Base-by-base conservation (phyloP, 2,797 vertebrate species). In the Microctenopoma stevenorrisi region DNA sequence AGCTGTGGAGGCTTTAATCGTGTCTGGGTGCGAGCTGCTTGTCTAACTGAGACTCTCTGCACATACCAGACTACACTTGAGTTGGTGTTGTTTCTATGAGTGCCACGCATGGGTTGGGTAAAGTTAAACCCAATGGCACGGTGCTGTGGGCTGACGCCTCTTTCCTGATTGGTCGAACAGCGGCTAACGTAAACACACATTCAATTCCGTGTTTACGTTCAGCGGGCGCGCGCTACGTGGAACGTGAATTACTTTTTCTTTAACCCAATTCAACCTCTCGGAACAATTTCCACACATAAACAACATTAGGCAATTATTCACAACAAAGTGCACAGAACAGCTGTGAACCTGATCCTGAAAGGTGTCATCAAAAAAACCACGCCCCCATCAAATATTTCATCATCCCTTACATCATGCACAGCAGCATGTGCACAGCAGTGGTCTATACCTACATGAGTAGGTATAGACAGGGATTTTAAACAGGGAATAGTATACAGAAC, bases 81-180 rank as follows among this genome's bases (percentile, higher is more conserved):
- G 6, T 30, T 81, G 77, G 81, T 89, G 69, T 72, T 81, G 85
- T 89, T 87, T 89, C 90, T 88, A 85, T 18, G 22, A 22, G 22
- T 5, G 25, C 15, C 12, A 15, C 8, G 26, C 2, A 35, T 57
- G n/a, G 0, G 60, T 7, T 14, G 43, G 13, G 38, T 25, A 85
- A 91, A 93, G 90, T 90, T 92, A 74, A 18, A 79, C 3, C 93
- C 93, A 94, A 94, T 94, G 52, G 68, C 51, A 70, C n/a, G 0
- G 28, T 4, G 38, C 13, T 4, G 1, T 67, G 16, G 15, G 1
- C 43, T 18, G 61, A 91, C 91, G 85, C 93, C 94, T 91, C 66
- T 90, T 81, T 86, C 91, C 15, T 89, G 71, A 93, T 92, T 84
- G 90, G 92, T 10, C 11, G 0, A 16, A 0, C 48, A 11, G 53